A percentile compares a stretch with the other conserved stretches of the same genome.
These are phyloP conservation scores for Lepeophtheirus nordmannii DNA, from an alignment of 2,888 invertebrate genomes.

Conservation along the genomic window DNA sequence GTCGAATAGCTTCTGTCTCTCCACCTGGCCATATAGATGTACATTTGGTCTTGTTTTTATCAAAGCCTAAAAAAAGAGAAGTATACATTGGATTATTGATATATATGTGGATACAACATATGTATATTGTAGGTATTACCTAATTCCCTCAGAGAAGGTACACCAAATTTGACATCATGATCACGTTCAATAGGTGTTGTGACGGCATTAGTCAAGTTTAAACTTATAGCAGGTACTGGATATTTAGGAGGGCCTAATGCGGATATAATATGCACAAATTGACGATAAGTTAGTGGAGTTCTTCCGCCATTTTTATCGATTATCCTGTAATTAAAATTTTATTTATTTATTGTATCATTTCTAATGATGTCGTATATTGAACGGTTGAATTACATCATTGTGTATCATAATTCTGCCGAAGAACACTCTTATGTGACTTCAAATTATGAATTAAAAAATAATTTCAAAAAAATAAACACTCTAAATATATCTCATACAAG, in stretches of 20 bases:
- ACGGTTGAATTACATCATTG: not conserved
- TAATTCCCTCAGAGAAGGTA: slow-evolving; percentile 67
- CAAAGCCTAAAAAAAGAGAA: slow-evolving; percentile 40
- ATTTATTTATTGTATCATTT: not conserved
- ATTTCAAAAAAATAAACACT: too few relatives aligned
- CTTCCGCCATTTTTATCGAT: slow-evolving; percentile 44
- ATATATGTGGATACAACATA: slow-evolving; percentile 13
- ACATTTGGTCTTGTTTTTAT: slow-evolving; percentile 37
- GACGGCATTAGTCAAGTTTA: not conserved
- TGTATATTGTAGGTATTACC: slow-evolving; percentile 39
- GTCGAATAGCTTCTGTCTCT: slow-evolving; percentile 45
- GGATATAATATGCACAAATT: slow-evolving; percentile 19
- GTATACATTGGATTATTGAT: slow-evolving; percentile 41
- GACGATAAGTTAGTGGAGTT: slow-evolving; percentile 47
- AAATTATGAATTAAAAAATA: too few relatives aligned
- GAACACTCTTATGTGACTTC: too few relatives aligned
- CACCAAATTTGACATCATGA: slow-evolving; percentile 66
- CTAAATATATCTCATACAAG: too few relatives aligned
- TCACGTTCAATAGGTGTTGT: slow-evolving; percentile 40
- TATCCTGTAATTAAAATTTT: slow-evolving; percentile 32
- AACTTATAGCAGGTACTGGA: slow-evolving; percentile 14
- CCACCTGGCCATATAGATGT: slow-evolving; percentile 46
- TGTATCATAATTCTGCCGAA: too few relatives aligned
- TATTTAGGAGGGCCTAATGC: slow-evolving; percentile 20
- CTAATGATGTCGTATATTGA: not conserved